Evolutionary conservation across 2,888 invertebrate genomes (phyloP).

Genomic region (Dascillus cervinus): DNA sequence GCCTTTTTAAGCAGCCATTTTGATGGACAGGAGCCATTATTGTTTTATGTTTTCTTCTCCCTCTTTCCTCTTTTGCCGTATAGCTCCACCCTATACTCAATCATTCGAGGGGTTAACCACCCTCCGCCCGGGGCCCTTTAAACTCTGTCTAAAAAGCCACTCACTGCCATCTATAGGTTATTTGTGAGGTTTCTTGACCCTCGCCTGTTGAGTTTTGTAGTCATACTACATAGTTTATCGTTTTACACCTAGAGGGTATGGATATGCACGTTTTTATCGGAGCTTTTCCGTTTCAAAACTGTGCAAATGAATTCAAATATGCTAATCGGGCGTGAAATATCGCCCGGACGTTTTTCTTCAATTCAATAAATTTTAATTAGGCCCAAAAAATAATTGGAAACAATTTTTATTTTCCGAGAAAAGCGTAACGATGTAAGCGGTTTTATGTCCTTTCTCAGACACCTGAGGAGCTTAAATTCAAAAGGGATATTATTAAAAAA

Average conservation of each 20-base stretch:
- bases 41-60: conserved; percentile 45
- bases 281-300: too few relatives aligned
- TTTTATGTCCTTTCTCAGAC: too few relatives aligned
- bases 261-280: too few relatives aligned
- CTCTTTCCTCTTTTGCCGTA: conserved; percentile 29
- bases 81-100: conserved; percentile 54
- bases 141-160: conserved; percentile 29
- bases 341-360: too few relatives aligned
- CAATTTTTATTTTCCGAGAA: too few relatives aligned
- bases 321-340: too few relatives aligned
- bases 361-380: too few relatives aligned
- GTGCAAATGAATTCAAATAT: too few relatives aligned
- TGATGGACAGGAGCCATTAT: conserved; percentile 55
- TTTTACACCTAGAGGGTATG: conserved; percentile 40
- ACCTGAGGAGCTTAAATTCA: too few relatives aligned
- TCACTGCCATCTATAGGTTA: conserved; percentile 42
- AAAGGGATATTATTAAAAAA: too few relatives aligned
- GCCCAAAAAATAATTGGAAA: too few relatives aligned
- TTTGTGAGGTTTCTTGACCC: conserved; percentile 41
- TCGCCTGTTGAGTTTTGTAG: conserved; percentile 29
- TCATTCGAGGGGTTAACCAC: conserved; percentile 45
- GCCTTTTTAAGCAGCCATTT: conserved; percentile 44
- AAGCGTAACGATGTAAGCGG: too few relatives aligned
- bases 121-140: conserved; percentile 38
- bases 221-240: conserved; percentile 39